Evolutionary conservation across 2,113 vertebrate species (phyloP), one percentile per base, ranked within the genome.

Genomic region (Pyxicephalus adspersus): DNA sequence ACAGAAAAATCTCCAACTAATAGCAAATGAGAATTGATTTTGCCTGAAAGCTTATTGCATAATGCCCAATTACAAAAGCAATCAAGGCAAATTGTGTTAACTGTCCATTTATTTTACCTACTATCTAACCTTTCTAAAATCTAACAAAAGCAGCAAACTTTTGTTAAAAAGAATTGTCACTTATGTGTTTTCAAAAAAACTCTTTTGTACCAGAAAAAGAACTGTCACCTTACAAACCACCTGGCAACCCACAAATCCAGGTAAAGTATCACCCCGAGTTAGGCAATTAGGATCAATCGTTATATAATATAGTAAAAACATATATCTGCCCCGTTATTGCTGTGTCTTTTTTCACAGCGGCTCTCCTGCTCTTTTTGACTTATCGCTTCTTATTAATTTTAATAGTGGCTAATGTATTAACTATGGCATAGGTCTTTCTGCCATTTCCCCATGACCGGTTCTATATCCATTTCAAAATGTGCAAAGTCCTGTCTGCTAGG

Each of bases 211-310:
- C n/a, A 54, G 60, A 64, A 38, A 31, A n/a, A 38, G 19, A 31
- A 38, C 58, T 29, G 25, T 55, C n/a, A 19, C 23, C 17, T 20
- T 7, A 18, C 38, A 81, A 50, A 72, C 38, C 45, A 15, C 58
- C 25, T 29, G 9, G 29, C 34, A 63, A 26, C 34, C 54, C 25
- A 45, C 22, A 76, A 64, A 64, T 64, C 8, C 50, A 5, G 25
- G 61, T 28, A 74, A 81, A 45, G 45, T 52, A 74, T 66, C 60
- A 54, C 52, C 20, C 28, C 28, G 70, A 38, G 70, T 61, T 81
- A 65, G 38, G 61, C 45, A 65, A 81, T 74, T 81, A 57, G 31
- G 70, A 81, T 74, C 68, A 63, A 58, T 81, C 67, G 64, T 64
- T 38, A 45, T 18, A 34, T 65, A 65, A 45, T 57, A 65, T 65